These are phyloP conservation scores for Nycticebus coucang DNA, from an alignment of 2,113 vertebrate species.

Conservation along the genomic window DNA sequence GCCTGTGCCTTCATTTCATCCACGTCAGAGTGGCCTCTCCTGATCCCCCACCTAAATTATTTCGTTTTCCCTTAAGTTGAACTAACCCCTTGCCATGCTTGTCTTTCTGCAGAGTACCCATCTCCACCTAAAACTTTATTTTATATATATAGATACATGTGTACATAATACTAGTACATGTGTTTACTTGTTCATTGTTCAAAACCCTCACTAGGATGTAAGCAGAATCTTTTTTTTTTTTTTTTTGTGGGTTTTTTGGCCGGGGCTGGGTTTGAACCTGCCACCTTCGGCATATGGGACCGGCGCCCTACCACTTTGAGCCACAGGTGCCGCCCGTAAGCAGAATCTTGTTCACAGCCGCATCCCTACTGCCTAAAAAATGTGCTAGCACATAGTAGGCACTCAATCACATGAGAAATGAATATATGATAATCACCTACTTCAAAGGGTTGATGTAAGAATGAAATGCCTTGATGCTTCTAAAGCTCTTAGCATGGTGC, in stretches of 20 bases:
- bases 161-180: neutral
- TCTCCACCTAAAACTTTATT: neutral
- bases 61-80: neutral
- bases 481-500: neutral
- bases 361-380: neutral
- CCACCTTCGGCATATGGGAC: too few species aligned
- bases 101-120: neutral
- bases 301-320: too few species aligned
- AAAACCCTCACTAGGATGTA: neutral
- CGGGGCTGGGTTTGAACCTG: too few species aligned
- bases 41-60: neutral
- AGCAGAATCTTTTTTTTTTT: neutral
- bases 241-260: too few species aligned
- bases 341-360: neutral
- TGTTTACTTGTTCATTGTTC: neutral
- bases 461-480: neutral
- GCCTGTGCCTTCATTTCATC: neutral
- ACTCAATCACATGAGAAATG: neutral
- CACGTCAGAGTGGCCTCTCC: neutral
- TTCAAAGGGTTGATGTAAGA: neutral
- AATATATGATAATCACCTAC: neutral
- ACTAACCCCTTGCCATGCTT: neutral
- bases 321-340: too few species aligned
- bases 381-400: neutral
- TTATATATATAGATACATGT: neutral